Base-by-base conservation (phyloP, 2,888 invertebrate species). In the Metalampra italica region DNA sequence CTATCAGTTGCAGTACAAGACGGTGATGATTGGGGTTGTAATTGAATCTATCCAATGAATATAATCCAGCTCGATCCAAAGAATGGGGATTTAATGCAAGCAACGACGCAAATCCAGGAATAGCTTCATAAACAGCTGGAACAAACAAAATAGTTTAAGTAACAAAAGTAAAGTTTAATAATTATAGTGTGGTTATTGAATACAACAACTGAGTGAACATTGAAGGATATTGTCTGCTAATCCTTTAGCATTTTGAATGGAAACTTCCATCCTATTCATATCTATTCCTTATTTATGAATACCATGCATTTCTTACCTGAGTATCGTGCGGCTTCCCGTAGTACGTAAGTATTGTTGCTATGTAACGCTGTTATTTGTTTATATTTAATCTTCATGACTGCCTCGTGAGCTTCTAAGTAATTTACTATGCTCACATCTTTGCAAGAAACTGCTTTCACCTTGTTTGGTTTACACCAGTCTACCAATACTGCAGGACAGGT, bases 391-490 rank as follows among this genome's bases (percentile, higher is more conserved):
- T 81, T 82, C 76, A 90, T 84, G 1, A 84, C 77, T 0, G 80
- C 71, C 62, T 91, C 91, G 55, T 91, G 90, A 1, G 90, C 87
- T 40, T 91, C 88, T 52, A 92, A 74, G 61, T 90, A 92, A 55
- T 85, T 82, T 3, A 63, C 66, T 72, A 91, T 85, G 38, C 83
- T 89, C 43, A 90, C 79, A 50, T 90, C 85, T 59, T 90, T 87
- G 61, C 92, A 92, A 0, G 91, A 87, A 30, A 78, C 69, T 11
- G 81, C 82, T 74, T 78, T 81, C 22, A 90, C 67, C 71, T 81
- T 79, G 52, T 87, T 86, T 0, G 84, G 78, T 49, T 81, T 75
- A 53, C 91, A 91, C 78, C 83, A 90, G 58, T 90, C 85, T 1
- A 91, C 75, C n/a, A 91, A 53, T 12, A 74, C 64, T 1, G 89